Percentiles rank a stretch among this genome's conserved stretches.
These are phyloP conservation scores for Chelonus insularis DNA, from an alignment of 1,140 invertebrate genomes.

Conservation along the genomic window DNA sequence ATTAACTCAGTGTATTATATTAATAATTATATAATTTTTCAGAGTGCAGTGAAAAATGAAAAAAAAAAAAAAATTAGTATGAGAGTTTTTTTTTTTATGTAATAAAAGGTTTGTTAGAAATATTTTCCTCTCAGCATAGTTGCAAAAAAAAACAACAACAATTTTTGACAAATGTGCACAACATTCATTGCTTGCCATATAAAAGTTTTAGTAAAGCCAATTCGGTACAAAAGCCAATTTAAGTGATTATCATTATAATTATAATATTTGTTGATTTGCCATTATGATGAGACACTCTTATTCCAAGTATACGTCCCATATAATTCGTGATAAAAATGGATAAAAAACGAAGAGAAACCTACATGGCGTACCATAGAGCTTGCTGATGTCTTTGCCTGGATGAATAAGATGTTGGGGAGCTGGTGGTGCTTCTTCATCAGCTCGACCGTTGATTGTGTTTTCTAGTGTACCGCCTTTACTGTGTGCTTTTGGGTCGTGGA, in stretches of 20 bases:
- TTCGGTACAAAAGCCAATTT: no score
- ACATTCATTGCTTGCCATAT: no score
- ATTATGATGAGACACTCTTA: neutral
- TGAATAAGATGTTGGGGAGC: conserved; percentile 76
- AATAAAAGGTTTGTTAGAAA: no score
- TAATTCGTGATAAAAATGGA: conserved; percentile 1
- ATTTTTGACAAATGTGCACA: no score
- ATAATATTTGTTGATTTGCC: neutral
- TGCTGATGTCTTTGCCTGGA: conserved; percentile 83
- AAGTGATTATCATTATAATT: neutral
- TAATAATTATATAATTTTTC: no score
- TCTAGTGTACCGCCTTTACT: conserved; percentile 88
- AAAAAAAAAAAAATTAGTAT: no score
- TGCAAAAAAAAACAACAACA: no score
- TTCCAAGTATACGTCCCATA: conserved; percentile 17
- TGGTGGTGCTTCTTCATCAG: conserved; percentile 70
- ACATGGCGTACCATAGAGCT: conserved; percentile 68
- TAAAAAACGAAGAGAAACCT: conserved; percentile 28
- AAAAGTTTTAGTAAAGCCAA: no score
- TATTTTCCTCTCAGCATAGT: no score
- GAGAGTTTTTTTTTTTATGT: no score
- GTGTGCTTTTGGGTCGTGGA: conserved; percentile 89
- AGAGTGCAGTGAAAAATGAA: no score
- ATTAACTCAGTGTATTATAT: no score
- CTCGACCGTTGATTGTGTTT: conserved; percentile 85